Conservation (phyloP, 2,113 vertebrate species). For the Myrmecophaga tridactyla region DNA sequence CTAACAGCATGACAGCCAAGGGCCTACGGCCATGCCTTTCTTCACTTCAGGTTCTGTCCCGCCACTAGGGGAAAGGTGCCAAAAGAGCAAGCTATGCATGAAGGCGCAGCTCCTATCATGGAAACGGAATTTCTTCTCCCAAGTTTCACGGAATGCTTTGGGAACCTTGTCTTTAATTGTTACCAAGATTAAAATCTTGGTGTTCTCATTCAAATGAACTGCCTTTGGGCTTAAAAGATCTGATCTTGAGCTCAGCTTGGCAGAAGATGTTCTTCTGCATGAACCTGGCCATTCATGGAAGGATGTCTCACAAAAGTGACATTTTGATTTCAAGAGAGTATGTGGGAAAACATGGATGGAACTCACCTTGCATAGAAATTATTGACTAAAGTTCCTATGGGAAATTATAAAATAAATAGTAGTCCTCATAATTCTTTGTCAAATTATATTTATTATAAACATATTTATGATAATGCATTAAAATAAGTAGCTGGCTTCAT, state of each 20-base stretch:
- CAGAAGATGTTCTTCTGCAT: not conserved
- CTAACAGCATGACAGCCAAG: constrained; percentile 77
- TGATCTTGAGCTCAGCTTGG: not conserved
- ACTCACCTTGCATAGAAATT: not conserved
- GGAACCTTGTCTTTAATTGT: not conserved
- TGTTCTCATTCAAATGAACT: not conserved
- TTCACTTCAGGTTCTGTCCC: constrained; percentile 64
- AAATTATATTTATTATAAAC: not conserved
- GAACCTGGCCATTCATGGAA: not conserved
- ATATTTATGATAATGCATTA: not conserved
- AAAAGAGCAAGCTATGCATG: not conserved
- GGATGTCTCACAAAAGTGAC: not conserved
- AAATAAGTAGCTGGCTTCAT: constrained; percentile 18
- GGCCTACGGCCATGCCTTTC: constrained; percentile 74
- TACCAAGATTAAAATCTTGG: not conserved
- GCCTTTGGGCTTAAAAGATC: not conserved
- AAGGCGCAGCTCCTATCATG: not conserved
- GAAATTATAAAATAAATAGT: not conserved
- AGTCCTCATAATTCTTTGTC: not conserved
- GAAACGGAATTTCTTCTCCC: not conserved
- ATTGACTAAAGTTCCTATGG: not conserved
- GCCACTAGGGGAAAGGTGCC: constrained; percentile 34
- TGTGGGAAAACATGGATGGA: not conserved
- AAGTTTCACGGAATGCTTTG: not conserved
- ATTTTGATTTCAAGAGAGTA: not conserved